These are phyloP conservation scores for Lissocephala sabroskyi DNA, from an alignment of 2,888 invertebrate genomes.

Conservation along the genomic window DNA sequence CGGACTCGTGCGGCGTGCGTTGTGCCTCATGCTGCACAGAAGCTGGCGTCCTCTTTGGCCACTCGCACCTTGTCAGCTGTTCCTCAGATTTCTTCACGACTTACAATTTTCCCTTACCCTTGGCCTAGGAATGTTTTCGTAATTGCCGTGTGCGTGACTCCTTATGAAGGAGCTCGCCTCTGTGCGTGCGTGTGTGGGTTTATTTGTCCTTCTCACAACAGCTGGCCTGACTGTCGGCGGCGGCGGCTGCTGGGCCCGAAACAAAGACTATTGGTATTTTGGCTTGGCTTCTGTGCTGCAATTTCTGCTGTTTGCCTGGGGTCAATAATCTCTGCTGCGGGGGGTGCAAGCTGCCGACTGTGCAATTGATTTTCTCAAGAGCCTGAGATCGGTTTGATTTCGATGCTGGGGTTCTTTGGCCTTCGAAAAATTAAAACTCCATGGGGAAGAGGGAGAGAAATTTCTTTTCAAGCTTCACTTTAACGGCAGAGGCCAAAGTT, in stretches of 20 bases:
- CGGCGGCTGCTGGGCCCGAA: neutral
- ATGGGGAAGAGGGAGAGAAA: too few species aligned
- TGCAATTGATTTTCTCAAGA: too few species aligned
- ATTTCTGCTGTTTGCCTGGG: slow-evolving; percentile 40
- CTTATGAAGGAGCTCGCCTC: slow-evolving; percentile 1
- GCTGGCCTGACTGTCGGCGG: slow-evolving; percentile 16
- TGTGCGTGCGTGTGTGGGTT: slow-evolving; percentile 1
- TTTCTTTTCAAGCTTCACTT: too few species aligned
- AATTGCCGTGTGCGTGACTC: slow-evolving; percentile 47
- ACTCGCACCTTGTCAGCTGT: slow-evolving; percentile 41
- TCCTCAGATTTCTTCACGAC: slow-evolving; percentile 38
- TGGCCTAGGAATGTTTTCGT: slow-evolving; percentile 5
- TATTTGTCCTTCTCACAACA: slow-evolving; percentile 23
- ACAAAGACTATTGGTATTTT: neutral
- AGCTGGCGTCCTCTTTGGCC: slow-evolving; percentile 1
- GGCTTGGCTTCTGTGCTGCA: slow-evolving; percentile 19
- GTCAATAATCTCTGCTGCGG: slow-evolving; percentile 50
- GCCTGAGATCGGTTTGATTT: too few species aligned
- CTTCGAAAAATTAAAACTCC: neutral
- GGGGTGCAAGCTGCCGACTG: too few species aligned
- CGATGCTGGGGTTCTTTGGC: neutral
- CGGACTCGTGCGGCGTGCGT: too few species aligned
- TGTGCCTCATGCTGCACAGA: slow-evolving; percentile 32
- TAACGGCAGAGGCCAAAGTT: too few species aligned
- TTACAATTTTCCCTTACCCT: slow-evolving; percentile 1